phyloP scores from a whole-genome alignment of 1,140 invertebrate genomes.

The Streblospio benedicti region DNA sequence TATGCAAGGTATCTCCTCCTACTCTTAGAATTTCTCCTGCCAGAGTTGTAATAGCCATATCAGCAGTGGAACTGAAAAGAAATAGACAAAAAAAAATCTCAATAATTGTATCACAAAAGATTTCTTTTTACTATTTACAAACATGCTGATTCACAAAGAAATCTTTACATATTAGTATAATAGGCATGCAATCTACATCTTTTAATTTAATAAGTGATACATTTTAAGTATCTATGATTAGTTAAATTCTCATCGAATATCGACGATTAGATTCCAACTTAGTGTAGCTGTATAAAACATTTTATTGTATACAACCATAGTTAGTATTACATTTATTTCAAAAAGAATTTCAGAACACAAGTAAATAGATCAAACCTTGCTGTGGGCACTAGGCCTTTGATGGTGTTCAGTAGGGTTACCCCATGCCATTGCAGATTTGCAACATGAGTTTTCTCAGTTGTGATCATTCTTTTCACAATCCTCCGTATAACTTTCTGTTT shows the following conservation, averaged over 20 bases:
- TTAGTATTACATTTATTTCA: background rate
- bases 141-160: background rate
- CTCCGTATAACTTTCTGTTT: conserved; percentile 45
- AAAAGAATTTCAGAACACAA: background rate
- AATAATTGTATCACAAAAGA: too few relatives aligned
- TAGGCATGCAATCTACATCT: too few relatives aligned
- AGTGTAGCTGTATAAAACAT: background rate
- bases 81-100: too few relatives aligned
- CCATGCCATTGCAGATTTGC: conserved; percentile 36
- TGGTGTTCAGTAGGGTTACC: conserved; percentile 29
- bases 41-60: conserved; percentile 38
- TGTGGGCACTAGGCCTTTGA: conserved; percentile 35
- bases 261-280: background rate
- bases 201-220: conserved; percentile 8
- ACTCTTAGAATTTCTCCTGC: conserved; percentile 42
- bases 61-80: conserved; percentile 41
- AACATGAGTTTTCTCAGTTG: conserved; percentile 31
- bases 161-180: conserved; percentile 5
- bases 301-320: background rate
- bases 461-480: conserved; percentile 44
- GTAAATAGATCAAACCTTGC: conserved; percentile 34
- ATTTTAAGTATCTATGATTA: conserved; percentile 1
- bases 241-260: background rate
- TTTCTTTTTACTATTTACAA: too few relatives aligned
- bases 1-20: too few relatives aligned